These are phyloP conservation scores for Caerostris extrusa DNA, from an alignment of 1,140 invertebrate species.

Conservation along the genomic window DNA sequence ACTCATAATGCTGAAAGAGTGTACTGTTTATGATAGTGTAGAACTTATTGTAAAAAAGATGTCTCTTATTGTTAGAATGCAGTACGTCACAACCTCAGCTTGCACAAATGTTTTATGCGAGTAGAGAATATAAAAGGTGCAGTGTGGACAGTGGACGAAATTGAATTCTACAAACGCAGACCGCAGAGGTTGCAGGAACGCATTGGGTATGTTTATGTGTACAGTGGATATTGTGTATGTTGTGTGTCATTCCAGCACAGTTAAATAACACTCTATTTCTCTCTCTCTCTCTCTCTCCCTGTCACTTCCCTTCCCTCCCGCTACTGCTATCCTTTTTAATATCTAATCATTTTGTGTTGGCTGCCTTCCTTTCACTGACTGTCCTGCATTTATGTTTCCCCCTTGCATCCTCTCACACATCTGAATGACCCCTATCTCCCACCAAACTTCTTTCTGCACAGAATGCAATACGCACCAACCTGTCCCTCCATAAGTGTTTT, in stretches of 20 bases:
- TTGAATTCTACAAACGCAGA: conserved; percentile 99
- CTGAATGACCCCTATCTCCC: conserved; percentile 81
- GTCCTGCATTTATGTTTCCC: conserved; percentile 72
- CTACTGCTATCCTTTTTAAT: conserved; percentile 80
- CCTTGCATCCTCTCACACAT: conserved; percentile 57
- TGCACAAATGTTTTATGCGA: conserved; percentile 99
- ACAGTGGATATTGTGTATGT: conserved; percentile 69
- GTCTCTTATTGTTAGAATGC: conserved; percentile 90
- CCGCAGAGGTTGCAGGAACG: conserved; percentile 90
- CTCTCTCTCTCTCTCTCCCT: conserved; percentile 57
- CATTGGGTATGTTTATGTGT: conserved; percentile 80
- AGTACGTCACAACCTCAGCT: conserved; percentile 99
- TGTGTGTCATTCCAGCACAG: conserved; percentile 75
- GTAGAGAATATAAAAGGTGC: conserved; percentile 99
- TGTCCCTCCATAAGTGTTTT: conserved; percentile 99
- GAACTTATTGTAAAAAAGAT: conserved; percentile 71
- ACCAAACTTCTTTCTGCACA: conserved; percentile 85
- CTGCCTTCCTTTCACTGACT: conserved; percentile 54
- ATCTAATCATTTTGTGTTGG: conserved; percentile 68
- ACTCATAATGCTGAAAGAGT: conserved; percentile 63
- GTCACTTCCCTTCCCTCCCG: conserved; percentile 47
- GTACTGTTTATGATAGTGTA: conserved; percentile 48
- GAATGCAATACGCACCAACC: conserved; percentile 99
- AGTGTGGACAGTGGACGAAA: conserved; percentile 99
- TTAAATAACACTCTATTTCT: conserved; percentile 75